phyloP scores from a whole-genome alignment of 2,888 invertebrate genomes.

The Lomographa bimaculata region DNA sequence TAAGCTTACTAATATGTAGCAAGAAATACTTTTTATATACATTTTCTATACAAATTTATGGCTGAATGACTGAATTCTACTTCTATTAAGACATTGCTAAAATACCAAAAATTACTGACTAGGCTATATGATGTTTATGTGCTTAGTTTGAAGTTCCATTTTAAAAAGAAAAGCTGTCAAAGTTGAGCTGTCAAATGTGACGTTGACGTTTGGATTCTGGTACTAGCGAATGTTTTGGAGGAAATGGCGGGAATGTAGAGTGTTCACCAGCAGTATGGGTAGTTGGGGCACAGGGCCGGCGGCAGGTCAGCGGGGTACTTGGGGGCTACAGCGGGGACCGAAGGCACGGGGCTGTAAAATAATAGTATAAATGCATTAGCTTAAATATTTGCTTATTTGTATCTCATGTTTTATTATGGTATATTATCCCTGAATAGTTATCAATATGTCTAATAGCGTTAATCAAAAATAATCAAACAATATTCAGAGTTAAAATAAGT shows the following conservation, averaged over 20 bases:
- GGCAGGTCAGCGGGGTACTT: constrained; percentile 80
- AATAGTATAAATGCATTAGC: too few species aligned
- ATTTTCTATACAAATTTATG: constrained; percentile 22
- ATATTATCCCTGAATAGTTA: too few species aligned
- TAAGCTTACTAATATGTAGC: constrained; percentile 14
- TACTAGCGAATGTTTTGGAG: constrained; percentile 20
- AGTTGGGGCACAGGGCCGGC: constrained; percentile 83
- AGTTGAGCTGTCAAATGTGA: constrained; percentile 21
- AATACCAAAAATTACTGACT: constrained; percentile 15
- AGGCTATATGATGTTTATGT: constrained; percentile 17
- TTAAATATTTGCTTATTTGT: too few species aligned
- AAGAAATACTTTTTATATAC: constrained; percentile 16
- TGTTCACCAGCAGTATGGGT: constrained; percentile 79
- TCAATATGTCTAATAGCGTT: too few species aligned
- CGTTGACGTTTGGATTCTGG: constrained; percentile 23
- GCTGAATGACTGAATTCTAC: constrained; percentile 16
- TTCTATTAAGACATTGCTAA: constrained; percentile 16
- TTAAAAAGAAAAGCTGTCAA: constrained; percentile 19
- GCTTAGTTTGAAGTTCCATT: constrained; percentile 2
- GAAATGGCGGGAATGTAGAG: constrained; percentile 7
- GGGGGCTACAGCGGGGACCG: constrained; percentile 53
- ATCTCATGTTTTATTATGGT: too few species aligned
- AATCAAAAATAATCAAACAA: too few species aligned
- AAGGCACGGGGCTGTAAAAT: constrained; percentile 45
- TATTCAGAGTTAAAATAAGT: too few species aligned